These are phyloP conservation scores for Aphaenogaster floridana DNA, from an alignment of 1,140 invertebrate species.

Conservation along the genomic window DNA sequence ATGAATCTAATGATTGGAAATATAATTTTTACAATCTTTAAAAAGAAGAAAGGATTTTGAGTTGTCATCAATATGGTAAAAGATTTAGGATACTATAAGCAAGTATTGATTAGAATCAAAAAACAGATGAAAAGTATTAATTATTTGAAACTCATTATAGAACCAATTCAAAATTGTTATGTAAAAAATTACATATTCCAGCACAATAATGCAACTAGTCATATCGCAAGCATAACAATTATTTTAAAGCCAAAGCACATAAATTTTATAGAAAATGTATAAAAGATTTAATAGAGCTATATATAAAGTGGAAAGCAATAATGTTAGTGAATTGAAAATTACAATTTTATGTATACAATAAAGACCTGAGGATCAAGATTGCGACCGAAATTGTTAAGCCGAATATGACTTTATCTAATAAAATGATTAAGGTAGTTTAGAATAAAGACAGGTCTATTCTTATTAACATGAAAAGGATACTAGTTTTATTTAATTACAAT, in stretches of 20 bases:
- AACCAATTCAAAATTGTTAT: background rate
- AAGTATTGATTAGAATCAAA: background rate
- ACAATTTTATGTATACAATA: background rate
- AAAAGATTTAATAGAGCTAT: background rate
- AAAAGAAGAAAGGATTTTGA: background rate
- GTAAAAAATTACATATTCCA: background rate
- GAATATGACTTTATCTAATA: background rate
- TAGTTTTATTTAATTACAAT: conserved; percentile 1
- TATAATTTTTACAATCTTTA: background rate
- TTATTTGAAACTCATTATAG: background rate
- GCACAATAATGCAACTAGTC: too few species aligned
- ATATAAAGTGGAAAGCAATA: background rate
- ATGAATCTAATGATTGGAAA: background rate
- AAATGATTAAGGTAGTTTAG: background rate
- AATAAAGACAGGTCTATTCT: background rate
- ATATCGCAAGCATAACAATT: too few species aligned
- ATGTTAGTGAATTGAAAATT: background rate
- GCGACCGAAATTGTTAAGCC: too few species aligned
- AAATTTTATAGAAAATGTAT: background rate
- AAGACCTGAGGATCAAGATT: background rate
- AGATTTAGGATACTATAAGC: background rate
- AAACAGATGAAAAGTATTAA: background rate
- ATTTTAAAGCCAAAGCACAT: background rate
- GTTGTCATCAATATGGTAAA: background rate
- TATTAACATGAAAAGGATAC: background rate